Evolutionary conservation across 2,888 invertebrate species (phyloP).

Genomic region (Rhaphigaster nebulosa): DNA sequence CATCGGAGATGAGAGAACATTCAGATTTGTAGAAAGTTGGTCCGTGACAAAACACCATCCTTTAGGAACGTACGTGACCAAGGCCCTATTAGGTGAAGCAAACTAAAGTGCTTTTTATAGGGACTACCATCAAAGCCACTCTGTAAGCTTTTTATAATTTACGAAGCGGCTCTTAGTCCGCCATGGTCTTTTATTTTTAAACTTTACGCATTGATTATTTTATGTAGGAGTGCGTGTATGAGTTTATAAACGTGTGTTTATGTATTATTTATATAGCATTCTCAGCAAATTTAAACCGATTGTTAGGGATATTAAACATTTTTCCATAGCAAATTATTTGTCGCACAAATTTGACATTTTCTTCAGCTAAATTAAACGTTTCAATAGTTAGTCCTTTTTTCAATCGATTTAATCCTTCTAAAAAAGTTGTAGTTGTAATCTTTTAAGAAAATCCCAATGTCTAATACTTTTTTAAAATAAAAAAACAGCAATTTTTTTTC

Average conservation of each 20-base stretch:
- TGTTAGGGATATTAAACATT: not conserved
- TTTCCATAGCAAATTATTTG: too few relatives aligned
- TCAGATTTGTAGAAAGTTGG: not conserved
- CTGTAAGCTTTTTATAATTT: conserved; percentile 22
- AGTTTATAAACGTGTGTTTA: not conserved
- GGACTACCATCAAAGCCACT: not conserved
- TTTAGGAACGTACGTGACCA: conserved; percentile 10
- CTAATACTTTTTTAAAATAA: too few relatives aligned
- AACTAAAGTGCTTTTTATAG: conserved; percentile 38
- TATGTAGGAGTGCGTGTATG: not conserved
- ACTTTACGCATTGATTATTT: not conserved
- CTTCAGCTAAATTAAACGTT: not conserved
- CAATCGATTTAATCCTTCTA: too few relatives aligned
- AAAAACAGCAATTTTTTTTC: too few relatives aligned
- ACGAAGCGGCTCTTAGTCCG: not conserved
- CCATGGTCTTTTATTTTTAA: not conserved
- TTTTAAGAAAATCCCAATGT: too few relatives aligned
- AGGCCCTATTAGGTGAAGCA: not conserved
- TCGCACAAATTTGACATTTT: not conserved
- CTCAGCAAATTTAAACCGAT: not conserved
- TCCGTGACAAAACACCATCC: conserved; percentile 5
- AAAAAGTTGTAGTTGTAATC: too few relatives aligned
- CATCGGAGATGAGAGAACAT: not conserved
- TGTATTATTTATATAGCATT: not conserved
- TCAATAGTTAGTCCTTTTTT: too few relatives aligned